Base-by-base conservation (phyloP, 1,140 invertebrate species). In the Neotoxoptera formosana region DNA sequence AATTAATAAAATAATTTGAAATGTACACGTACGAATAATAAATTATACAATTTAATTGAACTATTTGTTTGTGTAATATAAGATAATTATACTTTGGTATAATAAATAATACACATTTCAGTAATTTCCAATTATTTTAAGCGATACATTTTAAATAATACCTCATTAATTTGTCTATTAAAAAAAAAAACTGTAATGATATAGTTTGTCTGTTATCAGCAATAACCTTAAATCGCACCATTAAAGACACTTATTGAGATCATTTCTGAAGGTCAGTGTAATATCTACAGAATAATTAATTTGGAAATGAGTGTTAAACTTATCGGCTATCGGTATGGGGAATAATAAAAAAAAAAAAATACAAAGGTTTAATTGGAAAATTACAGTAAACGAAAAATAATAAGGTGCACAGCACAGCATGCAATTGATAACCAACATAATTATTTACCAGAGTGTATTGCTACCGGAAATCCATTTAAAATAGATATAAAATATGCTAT, bases 161-260 rank as follows among this genome's bases (percentile, higher is more conserved):
- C 11, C 88, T 89, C 88, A 36, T 89, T 89, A 89, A 89, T 89
- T 89, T 89, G 88, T 36, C n/a, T 23, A 34, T 48, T 41, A 91
- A 91, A 81, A 91, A 81, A 91, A 76, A 48, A 92, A 83, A 83
- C 11, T 81, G n/a, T 89, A 89, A 53, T 56, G 56, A 67, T 67
- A 45, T 45, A 76, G 60, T 90, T 90, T 67, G 67, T 90, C 89
- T 14, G 45, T 56, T 67, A 90, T 90, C 89, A 20, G n/a, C 89
- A 67, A 14, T 67, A 67, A 90, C 89, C 89, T 90, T 60, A 41
- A 90, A 41, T 53, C 88, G n/a, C 34, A 56, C 88, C 21, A 56
- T 60, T 56, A 90, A 60, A 30, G 88, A 60, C 56, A 90, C 45
- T 90, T 90, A 90, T 90, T 67, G 89, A 90, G 89, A 67, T 90